A percentile compares a stretch with the other conserved stretches of the same genome.
Evolutionary conservation across 2,888 invertebrate genomes (phyloP).

Genomic region (Miltochrista miniata): DNA sequence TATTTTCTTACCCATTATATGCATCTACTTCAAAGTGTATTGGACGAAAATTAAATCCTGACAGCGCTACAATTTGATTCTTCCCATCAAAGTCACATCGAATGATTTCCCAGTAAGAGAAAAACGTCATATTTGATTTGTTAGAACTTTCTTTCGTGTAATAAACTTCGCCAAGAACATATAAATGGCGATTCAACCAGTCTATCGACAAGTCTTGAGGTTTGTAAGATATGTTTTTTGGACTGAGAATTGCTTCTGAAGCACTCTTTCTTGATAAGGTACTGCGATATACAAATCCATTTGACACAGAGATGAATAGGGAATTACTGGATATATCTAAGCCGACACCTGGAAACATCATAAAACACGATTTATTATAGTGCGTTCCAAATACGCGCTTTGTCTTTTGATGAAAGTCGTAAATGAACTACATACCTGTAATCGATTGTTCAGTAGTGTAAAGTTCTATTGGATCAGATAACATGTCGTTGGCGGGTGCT

Average conservation of each 20-base stretch:
- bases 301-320: slow-evolving; percentile 90
- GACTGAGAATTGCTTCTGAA: slow-evolving; percentile 80
- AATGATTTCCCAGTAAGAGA: slow-evolving; percentile 87
- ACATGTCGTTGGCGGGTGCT: slow-evolving; percentile 86
- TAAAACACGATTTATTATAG: slow-evolving; percentile 1
- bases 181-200: slow-evolving; percentile 94
- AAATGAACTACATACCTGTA: slow-evolving; percentile 55
- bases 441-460: slow-evolving; percentile 82
- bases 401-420: background rate
- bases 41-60: slow-evolving; percentile 88
- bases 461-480: slow-evolving; percentile 86
- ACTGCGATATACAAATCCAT: slow-evolving; percentile 85
- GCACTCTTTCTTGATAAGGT: slow-evolving; percentile 71
- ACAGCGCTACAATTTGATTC: slow-evolving; percentile 87
- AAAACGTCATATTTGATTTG: slow-evolving; percentile 50
- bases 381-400: background rate
- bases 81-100: slow-evolving; percentile 90
- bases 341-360: slow-evolving; percentile 85
- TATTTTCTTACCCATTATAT: slow-evolving; percentile 89
- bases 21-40: slow-evolving; percentile 95
- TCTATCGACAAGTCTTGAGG: slow-evolving; percentile 91
- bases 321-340: slow-evolving; percentile 89
- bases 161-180: slow-evolving; percentile 89
- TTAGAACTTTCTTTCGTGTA: slow-evolving; percentile 63
- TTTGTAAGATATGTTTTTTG: slow-evolving; percentile 84